Base-by-base conservation (phyloP, 2,113 vertebrate species). In the Vidua macroura region DNA sequence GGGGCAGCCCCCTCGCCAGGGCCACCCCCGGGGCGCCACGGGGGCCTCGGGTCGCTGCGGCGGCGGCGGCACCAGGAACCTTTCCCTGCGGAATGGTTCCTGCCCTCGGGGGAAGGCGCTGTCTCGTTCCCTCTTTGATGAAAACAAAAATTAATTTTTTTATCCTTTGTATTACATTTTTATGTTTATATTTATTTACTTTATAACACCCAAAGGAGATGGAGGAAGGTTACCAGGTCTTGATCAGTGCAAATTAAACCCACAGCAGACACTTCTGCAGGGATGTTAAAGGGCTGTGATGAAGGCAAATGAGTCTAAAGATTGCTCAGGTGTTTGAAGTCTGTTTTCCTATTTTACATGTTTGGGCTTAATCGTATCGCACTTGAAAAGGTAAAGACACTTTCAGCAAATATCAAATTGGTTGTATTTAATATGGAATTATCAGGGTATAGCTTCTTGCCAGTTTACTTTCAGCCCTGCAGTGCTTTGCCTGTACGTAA, bases 391-490 rank as follows among this genome's bases (percentile, higher is more conserved):
- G 58, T 52, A 79, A 69, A 80, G 77, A 18, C 4, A 1, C 24
- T 88, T 72, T n/a, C 39, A 39, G 69, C 48, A 73, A 51, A 22
- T 43, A 35, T 43, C 25, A 28, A 19, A 24, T 16, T 48, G 33
- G 18, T 55, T 33, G 27, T 35, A 41, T 9, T 60, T 66, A 23
- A n/a, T 53, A 21, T 3, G 6, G 30, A 14, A 24, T 74, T 43
- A 67, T 9, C 23, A 11, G 51, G 33, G 5, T 24, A 6, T 24
- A 6, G 23, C 35, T 83, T 59, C 39, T 24, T 2, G 0, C 6
- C 18, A 14, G 0, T 9, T 39, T 24, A 2, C 1, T 60, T 62
- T 63, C 1, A 1, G n/a, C n/a, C 43, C 33, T 11, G 56, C 24
- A 1, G 28, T 14, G 25, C 49, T 87, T 37, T 73, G 41, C 55